Percentiles rank a stretch among this genome's conserved stretches.
These are phyloP conservation scores for Sepiola atlantica DNA, from an alignment of 2,888 invertebrate genomes.

Conservation along the genomic window DNA sequence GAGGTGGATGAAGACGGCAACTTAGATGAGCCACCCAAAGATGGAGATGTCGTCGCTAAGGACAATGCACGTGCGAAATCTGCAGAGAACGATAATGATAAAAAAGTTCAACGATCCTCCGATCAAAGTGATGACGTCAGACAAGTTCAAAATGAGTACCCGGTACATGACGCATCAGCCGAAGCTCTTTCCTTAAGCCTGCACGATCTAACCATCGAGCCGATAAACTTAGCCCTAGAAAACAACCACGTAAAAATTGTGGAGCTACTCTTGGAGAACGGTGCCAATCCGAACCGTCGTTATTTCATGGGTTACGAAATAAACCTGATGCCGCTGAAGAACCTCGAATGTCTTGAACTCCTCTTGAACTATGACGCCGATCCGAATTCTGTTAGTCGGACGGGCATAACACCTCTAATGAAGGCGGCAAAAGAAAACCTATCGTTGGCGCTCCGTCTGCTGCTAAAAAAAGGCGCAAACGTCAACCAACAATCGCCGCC, in stretches of 20 bases:
- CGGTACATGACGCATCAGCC: not conserved
- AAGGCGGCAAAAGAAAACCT: constrained; percentile 82
- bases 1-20: constrained; percentile 77
- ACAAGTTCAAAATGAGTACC: not conserved
- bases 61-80: constrained; percentile 49
- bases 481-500: constrained; percentile 89
- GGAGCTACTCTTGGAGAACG: constrained; percentile 84
- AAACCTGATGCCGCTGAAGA: constrained; percentile 85
- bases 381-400: constrained; percentile 89
- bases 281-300: constrained; percentile 92
- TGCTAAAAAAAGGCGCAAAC: constrained; percentile 88
- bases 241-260: constrained; percentile 84
- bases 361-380: constrained; percentile 89
- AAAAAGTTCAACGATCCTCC: not conserved
- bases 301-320: constrained; percentile 94
- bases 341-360: constrained; percentile 86
- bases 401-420: constrained; percentile 92
- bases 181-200: constrained; percentile 48
- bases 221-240: constrained; percentile 89
- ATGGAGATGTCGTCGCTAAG: constrained; percentile 61
- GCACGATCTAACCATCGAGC: constrained; percentile 81
- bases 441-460: constrained; percentile 74
- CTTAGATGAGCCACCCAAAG: constrained; percentile 72
- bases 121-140: not conserved
- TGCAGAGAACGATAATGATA: not conserved